Conservation (phyloP, 2,113 vertebrate species). For the Fukomys damarensis region DNA sequence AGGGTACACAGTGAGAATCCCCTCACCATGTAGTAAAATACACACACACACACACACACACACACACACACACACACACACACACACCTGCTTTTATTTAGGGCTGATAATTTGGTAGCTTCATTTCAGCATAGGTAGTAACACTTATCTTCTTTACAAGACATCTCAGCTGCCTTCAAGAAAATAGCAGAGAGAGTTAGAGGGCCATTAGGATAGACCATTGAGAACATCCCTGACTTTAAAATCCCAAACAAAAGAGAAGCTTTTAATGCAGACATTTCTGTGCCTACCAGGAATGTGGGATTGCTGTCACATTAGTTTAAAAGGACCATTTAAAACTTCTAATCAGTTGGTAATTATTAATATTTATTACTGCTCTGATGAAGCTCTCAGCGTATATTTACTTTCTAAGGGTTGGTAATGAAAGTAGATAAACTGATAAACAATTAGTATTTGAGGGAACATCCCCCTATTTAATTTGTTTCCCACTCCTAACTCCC, state of each 20-base stretch:
- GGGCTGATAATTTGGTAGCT: slow-evolving; percentile 6
- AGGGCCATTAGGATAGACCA: slow-evolving; percentile 75
- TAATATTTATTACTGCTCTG: slow-evolving; percentile 86
- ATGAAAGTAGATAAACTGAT: slow-evolving; percentile 80
- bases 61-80: too few species aligned
- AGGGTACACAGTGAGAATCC: not conserved
- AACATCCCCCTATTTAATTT: slow-evolving; percentile 70
- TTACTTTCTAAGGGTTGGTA: slow-evolving; percentile 80
- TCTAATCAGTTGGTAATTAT: slow-evolving; percentile 81
- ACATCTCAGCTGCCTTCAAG: slow-evolving; percentile 72
- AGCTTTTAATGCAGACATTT: slow-evolving; percentile 67
- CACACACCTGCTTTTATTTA: slow-evolving; percentile 38
- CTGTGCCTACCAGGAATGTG: slow-evolving; percentile 42
- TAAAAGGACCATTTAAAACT: slow-evolving; percentile 84
- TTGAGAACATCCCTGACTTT: slow-evolving; percentile 73
- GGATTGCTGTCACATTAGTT: slow-evolving; percentile 81
- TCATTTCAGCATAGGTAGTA: slow-evolving; percentile 38
- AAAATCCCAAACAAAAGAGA: slow-evolving; percentile 63
- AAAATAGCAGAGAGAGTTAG: slow-evolving; percentile 71
- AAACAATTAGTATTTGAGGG: slow-evolving; percentile 73
- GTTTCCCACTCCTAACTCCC: slow-evolving; percentile 29
- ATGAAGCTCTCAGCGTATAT: slow-evolving; percentile 76
- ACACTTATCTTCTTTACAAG: slow-evolving; percentile 77
- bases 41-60: fast-evolving
- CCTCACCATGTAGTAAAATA: not conserved